Conservation (phyloP, 23 tunicate genomes). For the Trididemnum clinides region DNA sequence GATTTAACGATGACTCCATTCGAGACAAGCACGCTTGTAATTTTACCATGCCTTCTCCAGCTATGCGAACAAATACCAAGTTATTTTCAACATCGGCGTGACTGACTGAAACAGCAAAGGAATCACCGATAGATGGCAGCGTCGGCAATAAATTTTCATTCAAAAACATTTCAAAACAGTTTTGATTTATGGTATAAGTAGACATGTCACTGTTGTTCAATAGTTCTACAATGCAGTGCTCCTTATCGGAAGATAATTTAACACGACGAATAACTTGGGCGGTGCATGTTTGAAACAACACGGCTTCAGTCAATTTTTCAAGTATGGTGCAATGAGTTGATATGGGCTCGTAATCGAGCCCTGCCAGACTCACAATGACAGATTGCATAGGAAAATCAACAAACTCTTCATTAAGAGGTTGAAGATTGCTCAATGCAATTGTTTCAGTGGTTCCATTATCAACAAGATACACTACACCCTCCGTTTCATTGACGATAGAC, state of each 20-base stretch:
- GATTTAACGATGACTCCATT: neutral
- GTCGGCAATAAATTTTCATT: slow-evolving; percentile 20
- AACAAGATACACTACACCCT: slow-evolving; percentile 45
- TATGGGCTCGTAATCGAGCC: slow-evolving; percentile 37
- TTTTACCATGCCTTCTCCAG: slow-evolving; percentile 47
- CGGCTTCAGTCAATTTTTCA: slow-evolving; percentile 34
- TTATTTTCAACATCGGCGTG: slow-evolving; percentile 20
- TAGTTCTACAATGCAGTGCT: slow-evolving; percentile 31
- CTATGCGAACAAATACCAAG: slow-evolving; percentile 11
- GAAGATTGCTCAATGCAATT: neutral
- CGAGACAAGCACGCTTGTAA: neutral
- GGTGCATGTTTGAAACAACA: slow-evolving; percentile 19
- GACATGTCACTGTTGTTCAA: slow-evolving; percentile 2
- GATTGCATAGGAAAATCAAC: slow-evolving; percentile 51
- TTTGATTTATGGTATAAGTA: slow-evolving; percentile 35
- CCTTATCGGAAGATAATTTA: neutral
- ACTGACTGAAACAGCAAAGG: neutral
- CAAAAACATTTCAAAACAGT: slow-evolving; percentile 20
- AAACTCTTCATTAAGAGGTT: slow-evolving; percentile 27
- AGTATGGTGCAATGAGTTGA: slow-evolving; percentile 31
- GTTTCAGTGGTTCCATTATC: slow-evolving; percentile 56
- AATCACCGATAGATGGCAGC: neutral
- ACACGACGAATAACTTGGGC: slow-evolving; percentile 30
- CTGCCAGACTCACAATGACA: slow-evolving; percentile 39
- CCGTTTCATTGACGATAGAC: slow-evolving; percentile 1